Conservation (phyloP, 2,888 invertebrate genomes). For the Pegoplata infirma region DNA sequence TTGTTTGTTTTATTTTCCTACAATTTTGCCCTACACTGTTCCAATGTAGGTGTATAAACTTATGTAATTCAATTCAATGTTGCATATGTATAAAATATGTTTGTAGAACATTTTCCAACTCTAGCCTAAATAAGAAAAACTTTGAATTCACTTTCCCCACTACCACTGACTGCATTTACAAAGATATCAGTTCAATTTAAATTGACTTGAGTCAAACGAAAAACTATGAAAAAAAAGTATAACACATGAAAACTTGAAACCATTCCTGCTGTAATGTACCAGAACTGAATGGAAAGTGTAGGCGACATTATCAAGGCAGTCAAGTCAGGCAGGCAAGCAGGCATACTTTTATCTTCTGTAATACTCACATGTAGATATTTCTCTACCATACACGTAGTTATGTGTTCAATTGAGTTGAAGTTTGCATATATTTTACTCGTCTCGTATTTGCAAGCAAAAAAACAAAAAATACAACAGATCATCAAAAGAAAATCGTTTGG, state of each 20-base stretch:
- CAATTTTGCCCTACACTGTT: no score
- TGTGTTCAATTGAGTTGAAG: constrained; percentile 44
- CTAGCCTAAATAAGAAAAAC: constrained; percentile 9
- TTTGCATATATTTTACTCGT: constrained; percentile 29
- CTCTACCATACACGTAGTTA: no score
- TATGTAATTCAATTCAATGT: background rate
- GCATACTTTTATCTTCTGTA: constrained; percentile 31
- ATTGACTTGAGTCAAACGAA: constrained; percentile 54
- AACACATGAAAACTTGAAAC: constrained; percentile 11
- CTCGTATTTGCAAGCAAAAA: background rate
- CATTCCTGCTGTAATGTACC: constrained; percentile 30
- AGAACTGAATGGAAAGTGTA: constrained; percentile 19
- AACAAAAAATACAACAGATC: constrained; percentile 35
- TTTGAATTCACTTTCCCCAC: constrained; percentile 9
- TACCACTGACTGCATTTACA: background rate
- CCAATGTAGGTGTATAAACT: background rate
- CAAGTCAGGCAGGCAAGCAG: no score
- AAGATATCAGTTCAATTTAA: constrained; percentile 46
- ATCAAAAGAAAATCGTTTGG: constrained; percentile 26
- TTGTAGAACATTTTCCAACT: constrained; percentile 26
- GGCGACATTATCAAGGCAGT: constrained; percentile 37
- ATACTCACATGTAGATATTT: background rate
- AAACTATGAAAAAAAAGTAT: constrained; percentile 26
- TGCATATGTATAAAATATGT: background rate
- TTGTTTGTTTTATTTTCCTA: no score